These are phyloP conservation scores for Cheirogaleus medius DNA, from an alignment of 2,113 vertebrate genomes.

Conservation along the genomic window DNA sequence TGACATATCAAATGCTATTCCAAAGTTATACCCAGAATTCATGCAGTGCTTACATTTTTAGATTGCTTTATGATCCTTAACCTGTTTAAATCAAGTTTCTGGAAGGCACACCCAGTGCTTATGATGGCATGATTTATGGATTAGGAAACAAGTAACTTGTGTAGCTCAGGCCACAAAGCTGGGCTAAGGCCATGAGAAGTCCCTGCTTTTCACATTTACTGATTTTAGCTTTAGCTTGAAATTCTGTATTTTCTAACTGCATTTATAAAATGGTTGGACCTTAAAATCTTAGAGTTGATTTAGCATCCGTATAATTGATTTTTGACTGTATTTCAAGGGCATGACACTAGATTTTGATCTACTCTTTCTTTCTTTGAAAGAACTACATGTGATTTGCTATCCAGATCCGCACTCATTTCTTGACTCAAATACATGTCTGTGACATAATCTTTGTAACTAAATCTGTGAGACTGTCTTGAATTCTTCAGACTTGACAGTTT, in stretches of 20 bases:
- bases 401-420: background rate
- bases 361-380: background rate
- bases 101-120: background rate
- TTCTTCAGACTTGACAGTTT: background rate
- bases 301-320: background rate
- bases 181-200: background rate
- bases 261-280: background rate
- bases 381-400: background rate
- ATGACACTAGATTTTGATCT: background rate
- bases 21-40: background rate
- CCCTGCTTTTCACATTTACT: background rate
- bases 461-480: background rate
- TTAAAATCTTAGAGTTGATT: background rate
- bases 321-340: background rate
- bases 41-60: background rate
- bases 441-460: background rate
- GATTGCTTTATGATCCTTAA: background rate
- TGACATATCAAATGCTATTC: background rate
- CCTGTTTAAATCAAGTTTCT: slow-evolving; percentile 48
- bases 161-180: background rate
- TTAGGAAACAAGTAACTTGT: background rate
- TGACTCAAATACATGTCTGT: background rate
- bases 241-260: background rate
- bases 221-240: slow-evolving; percentile 1
- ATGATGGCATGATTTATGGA: background rate